Conservation (phyloP, 2,113 vertebrate genomes). For the Lepus timidus region DNA sequence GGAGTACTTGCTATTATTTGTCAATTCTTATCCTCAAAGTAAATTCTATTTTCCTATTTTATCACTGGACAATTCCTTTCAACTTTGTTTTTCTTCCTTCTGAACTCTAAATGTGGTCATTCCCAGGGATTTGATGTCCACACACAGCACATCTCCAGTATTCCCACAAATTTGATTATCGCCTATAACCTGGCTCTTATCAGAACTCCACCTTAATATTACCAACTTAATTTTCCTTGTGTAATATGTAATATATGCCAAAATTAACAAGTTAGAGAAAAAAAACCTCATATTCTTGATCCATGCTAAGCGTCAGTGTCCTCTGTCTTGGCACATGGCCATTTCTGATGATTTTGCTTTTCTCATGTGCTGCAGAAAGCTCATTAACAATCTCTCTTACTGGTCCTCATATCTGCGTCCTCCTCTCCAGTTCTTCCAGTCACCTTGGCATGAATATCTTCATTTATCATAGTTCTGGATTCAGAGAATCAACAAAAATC, state of each 20-base stretch:
- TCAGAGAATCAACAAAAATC: neutral
- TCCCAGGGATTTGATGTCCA: neutral
- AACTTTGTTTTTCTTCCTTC: neutral
- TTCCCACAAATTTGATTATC: neutral
- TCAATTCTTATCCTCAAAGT: neutral
- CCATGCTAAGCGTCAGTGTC: neutral
- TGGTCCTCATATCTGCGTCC: fast-evolving
- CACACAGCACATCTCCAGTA: neutral
- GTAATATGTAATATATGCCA: neutral
- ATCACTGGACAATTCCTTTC: neutral
- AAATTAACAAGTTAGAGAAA: neutral
- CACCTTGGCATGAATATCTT: neutral
- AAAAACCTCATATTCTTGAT: neutral
- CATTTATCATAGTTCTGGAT: neutral
- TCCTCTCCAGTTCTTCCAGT: neutral
- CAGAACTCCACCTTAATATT: neutral
- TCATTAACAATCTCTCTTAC: fast-evolving
- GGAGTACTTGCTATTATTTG: neutral
- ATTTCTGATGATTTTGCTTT: neutral
- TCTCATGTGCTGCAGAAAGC: fast-evolving
- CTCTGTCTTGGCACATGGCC: no score
- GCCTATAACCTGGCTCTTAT: neutral
- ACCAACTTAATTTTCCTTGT: neutral
- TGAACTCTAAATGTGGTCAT: neutral
- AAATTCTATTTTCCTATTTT: neutral